A percentile compares a stretch with the other conserved stretches of the same genome.
phyloP scores from a whole-genome alignment of 2,113 vertebrate genomes.

The Lasiurus cinereus region DNA sequence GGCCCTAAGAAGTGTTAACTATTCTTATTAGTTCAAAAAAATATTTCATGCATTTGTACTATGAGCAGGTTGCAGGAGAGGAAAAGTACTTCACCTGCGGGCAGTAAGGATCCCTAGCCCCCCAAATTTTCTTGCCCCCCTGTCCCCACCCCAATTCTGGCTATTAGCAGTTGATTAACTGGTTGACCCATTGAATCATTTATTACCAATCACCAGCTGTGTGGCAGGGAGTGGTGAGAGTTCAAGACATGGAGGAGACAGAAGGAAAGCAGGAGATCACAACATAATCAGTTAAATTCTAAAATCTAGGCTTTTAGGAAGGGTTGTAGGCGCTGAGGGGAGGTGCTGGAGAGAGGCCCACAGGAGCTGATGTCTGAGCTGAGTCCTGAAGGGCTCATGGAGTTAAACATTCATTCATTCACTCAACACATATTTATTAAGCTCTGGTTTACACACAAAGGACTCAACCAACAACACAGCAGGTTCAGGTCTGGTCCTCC shows the following conservation, averaged over 20 bases:
- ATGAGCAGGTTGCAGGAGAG: background rate
- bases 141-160: background rate
- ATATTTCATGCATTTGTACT: background rate
- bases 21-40: background rate
- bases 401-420: background rate
- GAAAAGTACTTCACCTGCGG: background rate
- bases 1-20: background rate
- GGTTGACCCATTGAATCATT: background rate
- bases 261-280: background rate
- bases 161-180: background rate
- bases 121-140: background rate
- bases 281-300: background rate
- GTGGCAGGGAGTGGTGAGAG: background rate
- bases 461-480: background rate
- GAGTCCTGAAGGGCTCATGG: background rate
- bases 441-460: background rate
- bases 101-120: background rate
- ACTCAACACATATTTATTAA: background rate
- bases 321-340: background rate
- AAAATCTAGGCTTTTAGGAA: background rate
- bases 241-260: background rate
- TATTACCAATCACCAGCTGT: background rate
- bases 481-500: no score
- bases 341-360: background rate
- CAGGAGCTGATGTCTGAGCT: background rate